Conservation (phyloP, 1,140 invertebrate genomes). For the Helicorthomorpha holstii region DNA sequence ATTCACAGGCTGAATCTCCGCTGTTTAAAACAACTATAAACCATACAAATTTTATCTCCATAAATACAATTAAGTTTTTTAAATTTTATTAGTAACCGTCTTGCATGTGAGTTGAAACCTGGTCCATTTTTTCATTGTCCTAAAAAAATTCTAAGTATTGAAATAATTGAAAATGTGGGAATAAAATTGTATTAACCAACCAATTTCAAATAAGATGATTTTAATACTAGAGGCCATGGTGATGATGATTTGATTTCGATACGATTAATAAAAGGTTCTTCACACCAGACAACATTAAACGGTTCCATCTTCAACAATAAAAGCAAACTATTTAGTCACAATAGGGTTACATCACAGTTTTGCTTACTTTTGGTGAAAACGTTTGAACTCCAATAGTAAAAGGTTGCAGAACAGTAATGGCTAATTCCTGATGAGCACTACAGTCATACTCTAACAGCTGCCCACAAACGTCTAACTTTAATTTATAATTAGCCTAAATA, state of each 20-base stretch:
- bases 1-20: not conserved
- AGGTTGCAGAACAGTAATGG: constrained; percentile 20
- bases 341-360: constrained; percentile 13
- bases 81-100: not conserved
- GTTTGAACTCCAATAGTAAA: constrained; percentile 25
- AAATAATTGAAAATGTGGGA: no score
- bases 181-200: not conserved
- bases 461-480: constrained; percentile 18
- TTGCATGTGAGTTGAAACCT: not conserved
- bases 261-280: constrained; percentile 12
- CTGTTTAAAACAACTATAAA: constrained; percentile 1
- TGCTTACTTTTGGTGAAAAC: constrained; percentile 20
- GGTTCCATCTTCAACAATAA: constrained; percentile 1
- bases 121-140: not conserved
- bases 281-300: constrained; percentile 6
- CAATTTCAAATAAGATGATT: not conserved
- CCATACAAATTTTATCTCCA: constrained; percentile 17
- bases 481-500: constrained; percentile 22
- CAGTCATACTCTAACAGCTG: constrained; percentile 22
- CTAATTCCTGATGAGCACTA: constrained; percentile 20
- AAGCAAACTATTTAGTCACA: not conserved
- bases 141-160: no score
- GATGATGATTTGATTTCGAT: not conserved
- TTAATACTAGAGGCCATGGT: not conserved
- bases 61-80: constrained; percentile 17